Conservation (phyloP, 2,113 vertebrate genomes). For the Anser brachyrhynchus region DNA sequence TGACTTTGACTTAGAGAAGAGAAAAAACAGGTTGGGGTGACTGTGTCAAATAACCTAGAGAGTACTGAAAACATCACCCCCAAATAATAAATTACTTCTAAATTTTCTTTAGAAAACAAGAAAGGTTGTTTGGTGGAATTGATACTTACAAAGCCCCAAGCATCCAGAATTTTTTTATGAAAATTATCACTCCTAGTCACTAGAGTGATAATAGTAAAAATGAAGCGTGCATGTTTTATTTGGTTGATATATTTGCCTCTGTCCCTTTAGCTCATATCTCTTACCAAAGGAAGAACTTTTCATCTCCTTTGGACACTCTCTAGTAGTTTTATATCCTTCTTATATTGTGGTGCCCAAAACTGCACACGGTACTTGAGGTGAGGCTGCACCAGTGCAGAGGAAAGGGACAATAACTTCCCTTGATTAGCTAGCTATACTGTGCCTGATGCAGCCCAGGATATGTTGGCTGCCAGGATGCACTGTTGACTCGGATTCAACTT, state of each 20-base stretch:
- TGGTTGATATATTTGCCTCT: background rate
- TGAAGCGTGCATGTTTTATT: background rate
- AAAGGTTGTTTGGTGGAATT: background rate
- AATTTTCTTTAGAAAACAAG: background rate
- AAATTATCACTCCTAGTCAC: background rate
- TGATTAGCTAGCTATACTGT: too few relatives aligned
- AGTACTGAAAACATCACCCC: background rate
- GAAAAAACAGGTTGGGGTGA: background rate
- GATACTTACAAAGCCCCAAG: background rate
- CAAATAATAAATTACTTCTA: background rate
- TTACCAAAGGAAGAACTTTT: background rate
- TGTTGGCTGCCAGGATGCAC: background rate
- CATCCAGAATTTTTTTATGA: background rate
- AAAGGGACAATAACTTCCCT: too few relatives aligned
- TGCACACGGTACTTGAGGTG: too few relatives aligned
- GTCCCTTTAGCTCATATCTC: background rate
- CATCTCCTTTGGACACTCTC: too few relatives aligned
- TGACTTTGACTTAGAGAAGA: background rate
- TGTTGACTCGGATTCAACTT: background rate
- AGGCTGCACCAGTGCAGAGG: too few relatives aligned
- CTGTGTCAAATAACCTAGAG: background rate
- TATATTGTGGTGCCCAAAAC: too few relatives aligned
- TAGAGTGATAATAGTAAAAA: background rate
- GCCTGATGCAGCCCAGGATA: too few relatives aligned
- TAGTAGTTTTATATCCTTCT: too few relatives aligned